Base-by-base conservation (phyloP, 2,797 vertebrate genomes). In the Takifugu ocellatus region DNA sequence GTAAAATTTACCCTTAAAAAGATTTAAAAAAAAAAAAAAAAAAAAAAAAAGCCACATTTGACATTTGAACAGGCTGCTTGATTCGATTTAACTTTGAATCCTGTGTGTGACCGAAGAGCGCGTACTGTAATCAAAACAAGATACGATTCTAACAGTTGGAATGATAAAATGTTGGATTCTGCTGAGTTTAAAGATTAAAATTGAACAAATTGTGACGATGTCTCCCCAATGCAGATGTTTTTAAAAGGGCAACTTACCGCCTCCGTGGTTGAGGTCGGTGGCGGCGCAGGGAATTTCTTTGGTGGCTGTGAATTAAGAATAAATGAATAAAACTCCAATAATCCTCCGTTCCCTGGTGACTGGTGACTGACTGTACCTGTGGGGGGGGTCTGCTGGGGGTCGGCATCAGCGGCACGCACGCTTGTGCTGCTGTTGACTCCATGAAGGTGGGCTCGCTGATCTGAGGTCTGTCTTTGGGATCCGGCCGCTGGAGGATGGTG, bases 371-470 rank as follows among this genome's bases (percentile, higher is more conserved):
- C 11, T n/a, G 12, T 68, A 94, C 94, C 86, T 81, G 77, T 0
- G 54, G 89, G 2, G 86, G 74, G 0, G 71, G 73, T 44, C 66
- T 60, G 75, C 80, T 57, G 5, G 89, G 84, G 2, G 31, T 9
- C 51, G 53, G 59, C 0, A 64, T 50, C 0, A 72, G 75, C 0
- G 87, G 63, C 2, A 9, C 26, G 42, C 61, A 11, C 0, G 42
- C 50, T 5, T 75, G 87, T 2, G 70, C 54, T 0, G 66, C 78
- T 0, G 88, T 86, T 0, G 90, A 72, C 5, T 74, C 84, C 61
- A 81, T 63, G 6, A 88, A 82, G 2, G 56, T 87, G 1, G 91
- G 90, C 49, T 55, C 74, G 2, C 86, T 78, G 17, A 87, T 84
- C 55, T 79, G 65, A 7, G 68, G 63, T 3, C 66, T 71, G 0